Conservation (phyloP, 1,140 invertebrate genomes). For the Apis mellifera region Amel_HAv3.1 CM009940.2:10306501-10307000, state of each 20-base stretch:
- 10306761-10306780: slow-evolving; percentile 88
- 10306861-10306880: slow-evolving; percentile 78
- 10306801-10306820: slow-evolving; percentile 85
- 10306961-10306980: neutral
- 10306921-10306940: slow-evolving; percentile 85
- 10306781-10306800: slow-evolving; percentile 84
- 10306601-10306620: slow-evolving; percentile 85
- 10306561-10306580: slow-evolving; percentile 87
- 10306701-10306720: slow-evolving; percentile 64
- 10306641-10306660: slow-evolving; percentile 86
- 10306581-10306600: slow-evolving; percentile 85
- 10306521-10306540: slow-evolving; percentile 86
- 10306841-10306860: slow-evolving; percentile 81
- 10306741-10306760: slow-evolving; percentile 32
- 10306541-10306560: slow-evolving; percentile 87
- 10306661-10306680: slow-evolving; percentile 85
- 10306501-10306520: slow-evolving; percentile 88
- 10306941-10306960: slow-evolving; percentile 82
- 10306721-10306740: neutral
- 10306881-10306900: slow-evolving; percentile 83
- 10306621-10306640: slow-evolving; percentile 84
- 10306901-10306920: slow-evolving; percentile 84
- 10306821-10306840: slow-evolving; percentile 87
- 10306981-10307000: neutral
- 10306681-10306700: slow-evolving; percentile 82